phyloP scores from a whole-genome alignment of 1,140 invertebrate species.

The Triops cancriformis region DNA sequence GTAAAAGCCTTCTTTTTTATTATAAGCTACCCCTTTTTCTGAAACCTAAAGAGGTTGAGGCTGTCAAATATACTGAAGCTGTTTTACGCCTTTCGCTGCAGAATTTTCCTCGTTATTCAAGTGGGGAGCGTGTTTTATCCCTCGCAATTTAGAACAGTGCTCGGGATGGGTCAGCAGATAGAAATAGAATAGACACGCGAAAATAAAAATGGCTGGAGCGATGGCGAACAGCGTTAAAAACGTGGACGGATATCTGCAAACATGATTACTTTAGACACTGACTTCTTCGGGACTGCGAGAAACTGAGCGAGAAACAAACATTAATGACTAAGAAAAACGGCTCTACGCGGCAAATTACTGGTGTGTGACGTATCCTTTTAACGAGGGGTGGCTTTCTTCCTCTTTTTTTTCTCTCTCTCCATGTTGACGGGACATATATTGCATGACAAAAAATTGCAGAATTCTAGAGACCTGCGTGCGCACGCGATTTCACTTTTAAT shows the following conservation, averaged over 20 bases:
- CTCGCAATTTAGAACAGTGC: background rate
- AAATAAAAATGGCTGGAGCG: background rate
- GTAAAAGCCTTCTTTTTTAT: background rate
- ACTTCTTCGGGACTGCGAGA: background rate
- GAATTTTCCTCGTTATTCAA: background rate
- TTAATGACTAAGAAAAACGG: background rate
- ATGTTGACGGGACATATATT: background rate
- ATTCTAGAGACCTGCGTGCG: background rate
- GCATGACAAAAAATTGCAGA: background rate
- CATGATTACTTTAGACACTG: background rate
- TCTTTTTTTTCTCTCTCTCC: background rate
- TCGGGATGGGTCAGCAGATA: slow-evolving; percentile 5
- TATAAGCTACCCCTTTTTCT: background rate
- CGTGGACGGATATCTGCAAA: background rate
- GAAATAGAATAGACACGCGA: background rate
- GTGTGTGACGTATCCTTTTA: background rate
- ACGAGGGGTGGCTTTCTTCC: background rate
- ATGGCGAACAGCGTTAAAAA: background rate
- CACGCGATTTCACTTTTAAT: background rate
- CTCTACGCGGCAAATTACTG: background rate
- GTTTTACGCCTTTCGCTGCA: background rate
- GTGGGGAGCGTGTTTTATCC: slow-evolving; percentile 8
- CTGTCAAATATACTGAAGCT: background rate
- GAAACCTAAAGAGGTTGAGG: background rate
- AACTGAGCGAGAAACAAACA: background rate